Conservation (phyloP, 1,140 invertebrate genomes). For the Nomia melanderi region DNA sequence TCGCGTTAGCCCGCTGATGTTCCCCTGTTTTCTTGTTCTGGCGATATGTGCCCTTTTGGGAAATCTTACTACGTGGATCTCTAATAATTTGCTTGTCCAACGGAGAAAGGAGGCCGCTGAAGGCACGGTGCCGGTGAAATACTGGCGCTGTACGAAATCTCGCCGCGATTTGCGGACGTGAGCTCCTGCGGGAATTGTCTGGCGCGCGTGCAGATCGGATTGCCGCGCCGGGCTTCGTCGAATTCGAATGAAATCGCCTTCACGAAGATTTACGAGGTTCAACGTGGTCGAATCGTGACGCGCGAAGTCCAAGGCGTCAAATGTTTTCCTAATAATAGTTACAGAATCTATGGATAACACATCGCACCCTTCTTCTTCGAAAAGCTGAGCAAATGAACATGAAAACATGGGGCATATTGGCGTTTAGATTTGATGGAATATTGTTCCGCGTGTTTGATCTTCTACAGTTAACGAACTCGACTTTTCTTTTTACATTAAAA, state of each 20-base stretch:
- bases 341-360: neutral
- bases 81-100: constrained; percentile 58
- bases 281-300: neutral
- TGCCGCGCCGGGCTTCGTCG: neutral
- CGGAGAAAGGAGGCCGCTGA: neutral
- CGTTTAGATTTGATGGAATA: no score
- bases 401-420: no score
- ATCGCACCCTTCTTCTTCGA: neutral
- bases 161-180: constrained; percentile 21
- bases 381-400: no score
- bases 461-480: no score
- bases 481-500: no score
- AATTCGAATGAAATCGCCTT: constrained; percentile 33
- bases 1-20: neutral
- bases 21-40: neutral
- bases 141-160: constrained; percentile 20
- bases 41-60: constrained; percentile 56
- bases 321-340: constrained; percentile 1
- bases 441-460: no score
- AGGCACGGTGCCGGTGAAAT: neutral
- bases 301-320: neutral
- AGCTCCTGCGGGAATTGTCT: constrained; percentile 19
- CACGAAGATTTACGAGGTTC: neutral
- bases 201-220: neutral
- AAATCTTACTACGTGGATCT: constrained; percentile 65